A percentile compares a stretch with the other conserved stretches of the same genome.
Evolutionary conservation across 2,113 vertebrate species (phyloP).

Genomic region (Scomber colias): DNA sequence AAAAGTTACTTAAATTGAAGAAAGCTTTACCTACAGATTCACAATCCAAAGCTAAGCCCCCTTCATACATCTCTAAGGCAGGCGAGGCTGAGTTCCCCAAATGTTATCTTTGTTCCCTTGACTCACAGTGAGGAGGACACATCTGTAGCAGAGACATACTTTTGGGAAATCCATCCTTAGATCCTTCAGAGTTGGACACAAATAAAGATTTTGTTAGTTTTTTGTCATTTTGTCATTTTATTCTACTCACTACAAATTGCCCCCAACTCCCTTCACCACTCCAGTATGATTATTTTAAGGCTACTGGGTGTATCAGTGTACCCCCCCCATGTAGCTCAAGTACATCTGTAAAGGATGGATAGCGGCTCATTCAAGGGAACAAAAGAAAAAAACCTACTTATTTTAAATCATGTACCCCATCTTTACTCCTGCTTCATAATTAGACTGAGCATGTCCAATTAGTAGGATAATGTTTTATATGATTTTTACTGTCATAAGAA

Average conservation of each 20-base stretch:
- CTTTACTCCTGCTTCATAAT: not conserved
- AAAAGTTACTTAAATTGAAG: conserved; percentile 30
- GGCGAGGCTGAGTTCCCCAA: not conserved
- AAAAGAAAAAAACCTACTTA: not conserved
- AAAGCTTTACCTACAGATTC: conserved; percentile 21
- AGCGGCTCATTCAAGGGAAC: too few species aligned
- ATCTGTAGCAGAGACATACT: not conserved
- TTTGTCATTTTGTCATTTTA: conserved; percentile 1
- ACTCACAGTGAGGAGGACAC: not conserved
- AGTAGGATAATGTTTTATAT: conserved; percentile 10
- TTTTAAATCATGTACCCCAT: conserved; percentile 4
- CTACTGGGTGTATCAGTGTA: not conserved
- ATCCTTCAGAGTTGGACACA: not conserved
- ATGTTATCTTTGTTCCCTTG: not conserved
- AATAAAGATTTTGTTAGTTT: not conserved
- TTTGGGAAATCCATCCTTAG: not conserved
- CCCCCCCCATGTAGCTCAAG: not conserved
- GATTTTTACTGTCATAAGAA: not conserved
- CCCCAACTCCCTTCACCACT: not conserved
- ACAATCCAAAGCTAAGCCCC: not conserved
- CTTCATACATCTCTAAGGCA: not conserved
- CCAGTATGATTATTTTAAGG: not conserved
- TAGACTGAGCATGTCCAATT: not conserved
- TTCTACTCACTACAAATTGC: not conserved
- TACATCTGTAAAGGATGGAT: not conserved